Percentiles rank a stretch among this genome's conserved stretches.
These are phyloP conservation scores for Stenchaetothrips biformis DNA, from an alignment of 2,888 invertebrate genomes.

Conservation along the genomic window DNA sequence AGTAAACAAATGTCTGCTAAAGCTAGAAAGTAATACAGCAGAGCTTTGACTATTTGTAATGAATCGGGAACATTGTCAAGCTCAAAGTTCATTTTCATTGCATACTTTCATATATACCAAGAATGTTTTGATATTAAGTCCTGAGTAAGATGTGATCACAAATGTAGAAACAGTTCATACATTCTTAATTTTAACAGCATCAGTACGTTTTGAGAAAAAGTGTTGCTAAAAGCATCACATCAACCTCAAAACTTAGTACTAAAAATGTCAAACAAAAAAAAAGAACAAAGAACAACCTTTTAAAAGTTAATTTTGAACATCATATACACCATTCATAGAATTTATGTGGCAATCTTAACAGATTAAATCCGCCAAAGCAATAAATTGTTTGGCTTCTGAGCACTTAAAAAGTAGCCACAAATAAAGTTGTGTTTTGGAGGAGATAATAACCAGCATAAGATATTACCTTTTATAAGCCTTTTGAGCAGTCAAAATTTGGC, in stretches of 20 bases:
- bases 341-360: neutral
- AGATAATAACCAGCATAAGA: neutral
- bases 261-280: neutral
- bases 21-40: neutral
- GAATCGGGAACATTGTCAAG: no score
- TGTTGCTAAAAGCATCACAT: neutral
- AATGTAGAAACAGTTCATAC: neutral
- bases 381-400: slow-evolving; percentile 4
- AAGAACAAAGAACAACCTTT: no score
- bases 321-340: neutral
- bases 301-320: neutral
- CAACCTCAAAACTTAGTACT: neutral
- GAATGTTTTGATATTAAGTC: neutral
- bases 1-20: neutral
- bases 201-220: neutral
- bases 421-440: neutral
- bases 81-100: neutral
- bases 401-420: neutral
- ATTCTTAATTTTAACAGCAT: no score
- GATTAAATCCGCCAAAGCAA: neutral
- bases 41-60: neutral
- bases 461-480: neutral
- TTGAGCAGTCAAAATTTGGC: slow-evolving; percentile 14
- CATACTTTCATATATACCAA: neutral
- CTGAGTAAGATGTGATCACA: slow-evolving; percentile 12